Percentiles rank a stretch among this genome's conserved stretches.
Conservation (phyloP, 2,113 vertebrate species). For the Actinemys pallida region DNA sequence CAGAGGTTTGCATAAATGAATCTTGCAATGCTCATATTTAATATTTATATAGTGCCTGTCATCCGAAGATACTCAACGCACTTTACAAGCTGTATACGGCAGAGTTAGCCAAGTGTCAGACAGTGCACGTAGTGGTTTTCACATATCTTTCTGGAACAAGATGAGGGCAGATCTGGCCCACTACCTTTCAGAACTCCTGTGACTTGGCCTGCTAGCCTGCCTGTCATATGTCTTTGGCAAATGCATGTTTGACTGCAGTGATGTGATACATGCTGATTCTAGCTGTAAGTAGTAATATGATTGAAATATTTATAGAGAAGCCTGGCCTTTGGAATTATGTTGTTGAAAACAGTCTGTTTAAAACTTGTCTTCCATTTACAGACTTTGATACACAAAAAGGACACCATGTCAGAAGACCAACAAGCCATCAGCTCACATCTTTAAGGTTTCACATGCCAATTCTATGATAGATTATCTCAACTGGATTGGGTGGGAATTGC, state of each 20-base stretch:
- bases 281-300: background rate
- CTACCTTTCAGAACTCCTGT: background rate
- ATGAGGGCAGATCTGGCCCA: background rate
- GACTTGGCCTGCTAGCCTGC: background rate
- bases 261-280: background rate
- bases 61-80: background rate
- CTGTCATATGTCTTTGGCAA: background rate
- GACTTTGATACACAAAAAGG: background rate
- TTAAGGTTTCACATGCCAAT: background rate
- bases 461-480: background rate
- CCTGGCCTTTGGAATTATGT: background rate
- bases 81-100: background rate
- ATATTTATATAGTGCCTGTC: background rate
- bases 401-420: background rate
- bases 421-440: background rate
- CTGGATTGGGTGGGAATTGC: background rate
- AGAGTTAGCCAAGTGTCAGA: background rate
- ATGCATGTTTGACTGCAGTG: background rate
- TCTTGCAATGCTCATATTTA: accelerated
- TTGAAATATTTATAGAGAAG: background rate
- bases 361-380: background rate
- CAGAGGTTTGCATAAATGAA: background rate
- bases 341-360: background rate
- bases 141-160: background rate
- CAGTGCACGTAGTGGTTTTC: background rate